Evolutionary conservation across 2,797 vertebrate species (phyloP).

Genomic region (Pelobates cultripes): DNA sequence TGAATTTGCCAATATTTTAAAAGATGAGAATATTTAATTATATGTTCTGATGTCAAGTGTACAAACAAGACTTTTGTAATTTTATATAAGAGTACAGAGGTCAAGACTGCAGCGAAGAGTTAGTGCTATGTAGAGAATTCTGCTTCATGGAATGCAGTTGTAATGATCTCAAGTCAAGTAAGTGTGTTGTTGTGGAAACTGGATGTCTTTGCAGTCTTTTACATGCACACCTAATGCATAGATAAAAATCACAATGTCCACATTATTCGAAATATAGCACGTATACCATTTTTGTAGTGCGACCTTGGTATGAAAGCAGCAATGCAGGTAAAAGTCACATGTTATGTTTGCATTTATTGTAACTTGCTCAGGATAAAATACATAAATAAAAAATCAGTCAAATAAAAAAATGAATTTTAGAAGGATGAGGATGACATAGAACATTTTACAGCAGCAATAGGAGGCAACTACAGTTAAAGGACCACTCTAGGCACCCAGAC

Average conservation of each 20-base stretch:
- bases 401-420: too few relatives aligned
- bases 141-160: slow-evolving; percentile 1
- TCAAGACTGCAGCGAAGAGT: slow-evolving; percentile 6
- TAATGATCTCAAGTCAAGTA: slow-evolving; percentile 14
- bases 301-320: too few relatives aligned
- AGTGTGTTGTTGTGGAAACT: slow-evolving; percentile 50
- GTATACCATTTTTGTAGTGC: neutral
- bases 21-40: neutral
- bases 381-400: too few relatives aligned
- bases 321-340: too few relatives aligned
- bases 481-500: too few relatives aligned
- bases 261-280: neutral
- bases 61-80: neutral
- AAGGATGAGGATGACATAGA: too few relatives aligned
- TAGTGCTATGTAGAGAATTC: neutral
- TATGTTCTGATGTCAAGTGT: slow-evolving; percentile 8
- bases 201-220: slow-evolving; percentile 17
- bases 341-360: too few relatives aligned
- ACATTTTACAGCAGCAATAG: too few relatives aligned
- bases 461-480: too few relatives aligned
- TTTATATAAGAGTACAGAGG: slow-evolving; percentile 4
- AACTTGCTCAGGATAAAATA: too few relatives aligned
- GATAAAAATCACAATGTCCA: slow-evolving; percentile 13
- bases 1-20: too few relatives aligned
- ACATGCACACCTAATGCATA: neutral